Percentiles rank a stretch among this genome's conserved stretches.
These are phyloP conservation scores for Lasioglossum albipes DNA, from an alignment of 1,140 invertebrate species.

Conservation along the genomic window DNA sequence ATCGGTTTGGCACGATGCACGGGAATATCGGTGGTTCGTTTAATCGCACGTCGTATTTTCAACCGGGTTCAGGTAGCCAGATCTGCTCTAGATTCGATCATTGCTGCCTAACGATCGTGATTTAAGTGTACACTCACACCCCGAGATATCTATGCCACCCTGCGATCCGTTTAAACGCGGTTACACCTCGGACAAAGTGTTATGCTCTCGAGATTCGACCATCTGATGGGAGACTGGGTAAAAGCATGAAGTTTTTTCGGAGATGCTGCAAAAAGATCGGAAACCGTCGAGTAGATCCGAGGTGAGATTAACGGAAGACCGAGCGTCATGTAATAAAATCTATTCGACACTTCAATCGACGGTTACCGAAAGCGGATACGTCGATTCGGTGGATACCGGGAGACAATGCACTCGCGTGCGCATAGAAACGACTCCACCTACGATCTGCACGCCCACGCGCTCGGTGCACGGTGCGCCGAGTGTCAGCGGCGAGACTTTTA, in stretches of 20 bases:
- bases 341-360: slow-evolving; percentile 1
- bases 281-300: background rate
- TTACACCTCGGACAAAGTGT: no score
- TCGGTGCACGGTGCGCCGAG: slow-evolving; percentile 12
- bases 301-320: background rate
- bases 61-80: background rate
- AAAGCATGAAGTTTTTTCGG: no score
- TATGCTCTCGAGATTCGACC: no score
- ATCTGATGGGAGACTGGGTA: no score
- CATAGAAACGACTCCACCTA: slow-evolving; percentile 60
- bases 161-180: no score
- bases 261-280: background rate
- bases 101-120: no score
- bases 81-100: background rate
- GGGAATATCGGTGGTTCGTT: background rate
- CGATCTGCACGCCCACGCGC: slow-evolving; percentile 55
- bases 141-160: no score
- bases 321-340: slow-evolving; percentile 13
- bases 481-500: slow-evolving; percentile 48
- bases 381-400: slow-evolving; percentile 48
- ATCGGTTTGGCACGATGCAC: slow-evolving; percentile 9
- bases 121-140: no score
- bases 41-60: background rate
- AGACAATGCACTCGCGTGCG: slow-evolving; percentile 59
- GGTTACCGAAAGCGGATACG: slow-evolving; percentile 51